Percentiles rank a stretch among this genome's conserved stretches.
These are phyloP conservation scores for Dinocampus coccinellae DNA, from an alignment of 2,888 invertebrate species.

Conservation along the genomic window DNA sequence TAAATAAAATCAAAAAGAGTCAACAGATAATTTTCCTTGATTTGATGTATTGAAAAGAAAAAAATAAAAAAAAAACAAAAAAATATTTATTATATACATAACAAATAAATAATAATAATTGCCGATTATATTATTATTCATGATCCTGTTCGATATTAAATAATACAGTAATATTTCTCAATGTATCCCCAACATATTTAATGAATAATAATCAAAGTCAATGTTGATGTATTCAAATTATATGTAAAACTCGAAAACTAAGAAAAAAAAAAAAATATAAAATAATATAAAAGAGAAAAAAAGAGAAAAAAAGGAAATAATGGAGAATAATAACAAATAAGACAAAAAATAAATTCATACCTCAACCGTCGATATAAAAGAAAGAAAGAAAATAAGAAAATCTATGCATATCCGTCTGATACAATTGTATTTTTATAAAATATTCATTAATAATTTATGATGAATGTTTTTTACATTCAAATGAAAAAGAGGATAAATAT, in stretches of 20 bases:
- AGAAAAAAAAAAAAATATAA: constrained; percentile 13
- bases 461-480: not conserved
- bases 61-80: not conserved
- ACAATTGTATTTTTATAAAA: constrained; percentile 54
- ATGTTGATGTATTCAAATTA: not conserved
- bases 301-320: too few species aligned
- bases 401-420: not conserved
- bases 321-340: too few species aligned
- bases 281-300: too few species aligned
- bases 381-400: not conserved
- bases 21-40: not conserved
- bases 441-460: not conserved
- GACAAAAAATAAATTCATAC: too few species aligned
- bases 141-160: constrained; percentile 39
- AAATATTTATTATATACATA: too few species aligned
- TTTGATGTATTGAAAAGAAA: not conserved
- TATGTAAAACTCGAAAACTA: not conserved
- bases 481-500: not conserved
- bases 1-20: not conserved
- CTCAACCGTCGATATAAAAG: not conserved
- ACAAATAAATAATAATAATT: constrained; percentile 1
- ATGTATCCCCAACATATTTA: not conserved
- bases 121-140: not conserved
- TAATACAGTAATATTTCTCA: constrained; percentile 8
- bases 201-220: constrained; percentile 6